Conservation (phyloP, 2,113 vertebrate species). For the Caretta caretta region DNA sequence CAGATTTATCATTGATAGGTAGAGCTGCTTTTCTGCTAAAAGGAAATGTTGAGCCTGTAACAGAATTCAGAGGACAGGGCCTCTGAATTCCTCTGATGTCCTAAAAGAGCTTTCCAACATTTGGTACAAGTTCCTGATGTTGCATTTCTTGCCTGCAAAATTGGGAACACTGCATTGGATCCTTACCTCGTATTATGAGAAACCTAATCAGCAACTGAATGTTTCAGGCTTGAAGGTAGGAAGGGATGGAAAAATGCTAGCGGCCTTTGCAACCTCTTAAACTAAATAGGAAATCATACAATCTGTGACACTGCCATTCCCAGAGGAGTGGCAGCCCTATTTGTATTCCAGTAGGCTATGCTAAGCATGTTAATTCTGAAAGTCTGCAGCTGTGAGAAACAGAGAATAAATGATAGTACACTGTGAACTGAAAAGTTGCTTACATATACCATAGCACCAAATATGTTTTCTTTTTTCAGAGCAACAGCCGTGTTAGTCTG, state of each 20-base stretch:
- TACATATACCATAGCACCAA: neutral
- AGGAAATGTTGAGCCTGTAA: neutral
- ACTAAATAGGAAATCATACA: neutral
- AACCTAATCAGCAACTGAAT: neutral
- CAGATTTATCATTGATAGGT: neutral
- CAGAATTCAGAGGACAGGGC: neutral
- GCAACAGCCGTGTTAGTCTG: too few species aligned
- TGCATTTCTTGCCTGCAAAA: neutral
- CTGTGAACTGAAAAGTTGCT: constrained; percentile 48
- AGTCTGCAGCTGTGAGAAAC: constrained; percentile 70
- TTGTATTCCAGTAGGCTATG: neutral
- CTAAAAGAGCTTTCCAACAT: neutral
- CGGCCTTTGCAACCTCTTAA: neutral
- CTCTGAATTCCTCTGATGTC: neutral
- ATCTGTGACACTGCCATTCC: neutral
- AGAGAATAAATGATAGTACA: constrained; percentile 53
- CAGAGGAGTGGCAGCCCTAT: constrained; percentile 8
- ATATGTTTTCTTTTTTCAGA: constrained; percentile 45
- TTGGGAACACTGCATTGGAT: neutral
- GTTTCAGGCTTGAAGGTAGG: neutral
- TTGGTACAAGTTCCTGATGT: neutral
- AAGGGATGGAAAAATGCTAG: neutral
- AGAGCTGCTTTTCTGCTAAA: neutral
- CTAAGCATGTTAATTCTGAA: constrained; percentile 33
- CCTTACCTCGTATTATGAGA: neutral